Conservation (phyloP, 2,797 vertebrate genomes). For the Eremophila alpestris region DNA sequence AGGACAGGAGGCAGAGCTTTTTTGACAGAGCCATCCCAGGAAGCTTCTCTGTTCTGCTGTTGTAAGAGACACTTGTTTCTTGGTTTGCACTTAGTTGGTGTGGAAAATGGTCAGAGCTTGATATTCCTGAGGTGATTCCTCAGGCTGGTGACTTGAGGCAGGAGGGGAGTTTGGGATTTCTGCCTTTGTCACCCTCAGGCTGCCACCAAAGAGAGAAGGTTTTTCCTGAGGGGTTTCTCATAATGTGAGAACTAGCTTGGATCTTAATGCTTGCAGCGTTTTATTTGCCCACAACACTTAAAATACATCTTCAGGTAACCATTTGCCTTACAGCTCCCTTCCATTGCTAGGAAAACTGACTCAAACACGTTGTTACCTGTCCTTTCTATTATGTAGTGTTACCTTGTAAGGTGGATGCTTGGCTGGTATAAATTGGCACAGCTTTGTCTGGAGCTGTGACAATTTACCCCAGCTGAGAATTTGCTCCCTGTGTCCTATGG, state of each 20-base stretch:
- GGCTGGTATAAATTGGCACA: conserved; percentile 38
- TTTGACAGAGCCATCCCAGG: background rate
- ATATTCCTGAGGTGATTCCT: background rate
- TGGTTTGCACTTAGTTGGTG: background rate
- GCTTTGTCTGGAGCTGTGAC: conserved; percentile 37
- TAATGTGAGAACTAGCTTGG: conserved; percentile 79
- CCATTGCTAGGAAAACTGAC: conserved; percentile 81
- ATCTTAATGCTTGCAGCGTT: conserved; percentile 82
- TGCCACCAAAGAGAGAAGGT: conserved; percentile 81
- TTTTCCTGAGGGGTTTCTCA: conserved; percentile 68
- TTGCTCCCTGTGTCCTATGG: conserved; percentile 83
- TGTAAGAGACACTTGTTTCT: background rate
- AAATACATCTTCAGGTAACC: conserved; percentile 93
- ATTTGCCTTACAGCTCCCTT: conserved; percentile 95
- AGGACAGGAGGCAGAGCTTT: background rate
- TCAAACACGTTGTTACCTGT: conserved; percentile 82
- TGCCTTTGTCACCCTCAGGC: conserved; percentile 79
- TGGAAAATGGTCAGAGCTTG: background rate
- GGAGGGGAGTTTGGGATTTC: conserved; percentile 20
- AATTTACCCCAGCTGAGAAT: conserved; percentile 57
- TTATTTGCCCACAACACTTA: conserved; percentile 84
- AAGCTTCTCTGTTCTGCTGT: background rate
- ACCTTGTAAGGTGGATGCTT: conserved; percentile 71
- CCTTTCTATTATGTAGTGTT: conserved; percentile 84
- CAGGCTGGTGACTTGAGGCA: background rate